Evolutionary conservation across 2,888 invertebrate genomes (phyloP).

Genomic region (Dusona sp.): DNA sequence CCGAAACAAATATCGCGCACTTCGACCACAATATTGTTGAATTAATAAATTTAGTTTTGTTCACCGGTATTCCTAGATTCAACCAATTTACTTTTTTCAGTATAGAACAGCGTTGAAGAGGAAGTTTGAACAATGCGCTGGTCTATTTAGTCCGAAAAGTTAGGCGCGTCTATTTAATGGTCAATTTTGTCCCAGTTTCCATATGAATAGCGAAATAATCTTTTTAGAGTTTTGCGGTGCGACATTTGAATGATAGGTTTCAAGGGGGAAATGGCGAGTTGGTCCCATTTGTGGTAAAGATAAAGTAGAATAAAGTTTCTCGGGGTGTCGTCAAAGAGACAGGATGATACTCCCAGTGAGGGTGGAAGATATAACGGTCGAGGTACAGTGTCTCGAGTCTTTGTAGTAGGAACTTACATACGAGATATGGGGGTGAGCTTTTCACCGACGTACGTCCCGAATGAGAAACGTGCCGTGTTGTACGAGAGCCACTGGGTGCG

Average conservation of each 20-base stretch:
- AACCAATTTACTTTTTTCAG: too few relatives aligned
- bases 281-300: constrained; percentile 56
- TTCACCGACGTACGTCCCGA: constrained; percentile 38
- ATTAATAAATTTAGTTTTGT: too few relatives aligned
- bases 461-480: constrained; percentile 57
- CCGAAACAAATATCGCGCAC: too few relatives aligned
- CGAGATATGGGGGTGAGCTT: constrained; percentile 42
- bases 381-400: constrained; percentile 52
- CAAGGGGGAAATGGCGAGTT: constrained; percentile 37
- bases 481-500: constrained; percentile 37
- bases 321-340: constrained; percentile 46
- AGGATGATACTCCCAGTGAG: constrained; percentile 41
- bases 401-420: constrained; percentile 57
- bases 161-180: not conserved
- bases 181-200: not conserved
- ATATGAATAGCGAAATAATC: not conserved
- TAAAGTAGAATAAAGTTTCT: constrained; percentile 56
- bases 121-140: not conserved
- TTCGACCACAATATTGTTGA: too few relatives aligned
- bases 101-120: too few relatives aligned
- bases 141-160: not conserved
- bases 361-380: constrained; percentile 48
- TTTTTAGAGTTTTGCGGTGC: constrained; percentile 1
- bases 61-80: too few relatives aligned
- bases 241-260: constrained; percentile 25